These are phyloP conservation scores for Dasyornis broadbenti DNA, from an alignment of 2,113 vertebrate species.

Conservation along the genomic window DNA sequence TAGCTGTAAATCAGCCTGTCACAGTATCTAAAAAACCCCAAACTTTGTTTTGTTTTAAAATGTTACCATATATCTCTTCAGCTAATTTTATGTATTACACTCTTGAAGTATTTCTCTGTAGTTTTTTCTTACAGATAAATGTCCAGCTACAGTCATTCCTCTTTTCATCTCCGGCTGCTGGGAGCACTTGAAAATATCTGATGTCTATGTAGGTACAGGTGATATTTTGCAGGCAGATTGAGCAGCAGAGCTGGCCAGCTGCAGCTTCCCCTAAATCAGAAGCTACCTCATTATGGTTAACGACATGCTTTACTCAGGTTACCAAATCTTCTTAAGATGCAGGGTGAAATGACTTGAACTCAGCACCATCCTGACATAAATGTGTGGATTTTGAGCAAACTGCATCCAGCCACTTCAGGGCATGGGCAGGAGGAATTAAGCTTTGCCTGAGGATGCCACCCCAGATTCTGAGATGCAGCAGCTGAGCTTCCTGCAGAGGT, in stretches of 20 bases:
- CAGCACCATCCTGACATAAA: neutral
- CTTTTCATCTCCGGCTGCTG: neutral
- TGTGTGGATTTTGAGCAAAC: neutral
- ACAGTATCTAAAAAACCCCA: fast-evolving
- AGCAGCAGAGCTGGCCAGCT: neutral
- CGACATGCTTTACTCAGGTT: neutral
- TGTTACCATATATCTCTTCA: neutral
- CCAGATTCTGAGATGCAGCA: neutral
- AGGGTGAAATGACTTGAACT: neutral
- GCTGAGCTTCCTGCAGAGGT: neutral
- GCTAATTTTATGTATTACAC: neutral
- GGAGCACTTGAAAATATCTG: neutral
- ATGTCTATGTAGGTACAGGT: neutral
- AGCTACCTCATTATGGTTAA: neutral
- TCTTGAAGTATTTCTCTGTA: neutral
- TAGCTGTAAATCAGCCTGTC: neutral
- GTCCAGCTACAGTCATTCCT: neutral
- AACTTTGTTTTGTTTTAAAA: neutral
- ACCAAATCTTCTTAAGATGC: neutral
- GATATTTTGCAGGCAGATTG: neutral
- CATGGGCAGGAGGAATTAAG: neutral
- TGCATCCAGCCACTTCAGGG: fast-evolving
- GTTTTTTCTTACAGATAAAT: neutral
- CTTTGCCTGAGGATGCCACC: neutral
- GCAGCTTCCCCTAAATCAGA: neutral